A percentile compares a stretch with the other conserved stretches of the same genome.
These are phyloP conservation scores for Cyanoliseus patagonus DNA, from an alignment of 2,113 vertebrate species.

Conservation along the genomic window DNA sequence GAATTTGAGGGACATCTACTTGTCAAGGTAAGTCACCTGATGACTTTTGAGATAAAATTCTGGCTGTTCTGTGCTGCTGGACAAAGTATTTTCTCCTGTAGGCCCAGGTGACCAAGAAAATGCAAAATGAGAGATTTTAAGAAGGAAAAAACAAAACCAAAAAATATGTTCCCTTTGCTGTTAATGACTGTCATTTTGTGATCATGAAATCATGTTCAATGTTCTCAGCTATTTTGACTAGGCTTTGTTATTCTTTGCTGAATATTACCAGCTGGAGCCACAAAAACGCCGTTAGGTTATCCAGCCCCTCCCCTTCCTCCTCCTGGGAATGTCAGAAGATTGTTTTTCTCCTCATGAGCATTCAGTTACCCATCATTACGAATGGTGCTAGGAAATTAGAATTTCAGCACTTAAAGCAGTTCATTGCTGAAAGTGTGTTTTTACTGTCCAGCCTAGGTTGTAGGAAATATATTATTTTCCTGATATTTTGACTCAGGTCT, in stretches of 20 bases:
- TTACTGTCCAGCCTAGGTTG: not conserved
- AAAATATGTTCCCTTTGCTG: not conserved
- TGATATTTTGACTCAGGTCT: not conserved
- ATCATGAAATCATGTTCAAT: not conserved
- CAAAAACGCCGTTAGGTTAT: not conserved
- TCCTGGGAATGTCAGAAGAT: not conserved
- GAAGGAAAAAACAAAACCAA: not conserved
- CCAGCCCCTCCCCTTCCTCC: not conserved
- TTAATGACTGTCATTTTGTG: not conserved
- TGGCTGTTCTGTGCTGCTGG: not conserved
- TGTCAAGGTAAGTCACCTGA: not conserved
- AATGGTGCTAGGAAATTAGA: not conserved
- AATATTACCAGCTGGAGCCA: not conserved
- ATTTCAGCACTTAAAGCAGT: not conserved
- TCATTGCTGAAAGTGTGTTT: not conserved
- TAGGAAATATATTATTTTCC: not conserved
- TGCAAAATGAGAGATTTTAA: not conserved
- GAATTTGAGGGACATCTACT: not conserved
- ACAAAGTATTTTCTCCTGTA: not conserved
- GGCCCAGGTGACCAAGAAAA: not conserved
- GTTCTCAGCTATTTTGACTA: not conserved
- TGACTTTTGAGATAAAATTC: not conserved
- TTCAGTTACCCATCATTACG: not conserved
- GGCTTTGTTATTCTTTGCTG: not conserved
- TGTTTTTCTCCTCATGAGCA: not conserved